Base-by-base conservation (phyloP, 2,797 vertebrate species). In the Luscinia megarhynchos region DNA sequence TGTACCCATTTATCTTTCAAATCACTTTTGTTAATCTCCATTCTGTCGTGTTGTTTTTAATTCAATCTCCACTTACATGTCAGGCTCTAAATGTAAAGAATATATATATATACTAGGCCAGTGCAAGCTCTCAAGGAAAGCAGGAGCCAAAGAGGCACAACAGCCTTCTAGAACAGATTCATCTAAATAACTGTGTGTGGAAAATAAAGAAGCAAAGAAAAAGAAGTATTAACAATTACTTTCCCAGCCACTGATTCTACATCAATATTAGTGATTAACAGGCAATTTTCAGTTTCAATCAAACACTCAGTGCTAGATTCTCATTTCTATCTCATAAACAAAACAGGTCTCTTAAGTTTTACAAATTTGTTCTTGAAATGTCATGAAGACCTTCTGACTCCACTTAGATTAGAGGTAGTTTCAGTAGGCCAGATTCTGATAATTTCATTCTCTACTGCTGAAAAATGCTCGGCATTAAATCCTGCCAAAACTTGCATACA, bases 1-100 rank as follows among this genome's bases (percentile, higher is more conserved):
- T 40, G 34, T 43, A 86, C 27, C 23, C 10, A 50, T 81, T 78
- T 87, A 43, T 55, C 64, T 88, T 89, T 79, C 29, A 78, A 94
- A 90, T 76, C 51, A 34, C 41, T 94, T 92, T n/a, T 29, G n/a
- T 78, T 93, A 93, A 92, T 90, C 66, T 91, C 54, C 50, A 75
- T 67, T 81, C 55, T 67, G n/a, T 78, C 67, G 22, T 2, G 0
- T 58, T 89, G 11, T 22, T 93, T 89, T 83, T 68, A 88, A 92
- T 63, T 86, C 38, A 46, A 26, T 73, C 76, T 88, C 34, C 43
- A 67, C 27, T 88, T 86, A 45, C 4, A 15, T 3, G 1, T 59
- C 76, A 83, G 34, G 7, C 14, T 86, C 20, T 43, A 82, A 92
- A 86, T 54, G 27, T 73, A 82, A 82, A 73, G 50, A 80, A 62